phyloP scores from a whole-genome alignment of 2,888 invertebrate genomes.

The Sabatieria punctata region DNA sequence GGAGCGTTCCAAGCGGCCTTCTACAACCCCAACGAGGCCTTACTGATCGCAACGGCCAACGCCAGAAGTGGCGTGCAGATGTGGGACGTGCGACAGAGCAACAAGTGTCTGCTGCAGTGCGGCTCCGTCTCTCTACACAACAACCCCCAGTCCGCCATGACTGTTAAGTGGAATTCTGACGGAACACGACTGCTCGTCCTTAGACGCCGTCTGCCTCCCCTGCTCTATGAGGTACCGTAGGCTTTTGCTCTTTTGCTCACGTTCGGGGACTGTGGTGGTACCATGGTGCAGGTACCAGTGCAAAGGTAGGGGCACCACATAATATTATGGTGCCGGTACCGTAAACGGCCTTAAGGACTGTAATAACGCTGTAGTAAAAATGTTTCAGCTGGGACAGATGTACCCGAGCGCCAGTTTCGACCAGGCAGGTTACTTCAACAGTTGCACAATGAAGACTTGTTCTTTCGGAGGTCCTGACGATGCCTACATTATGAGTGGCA shows the following conservation, averaged over 20 bases:
- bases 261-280: too few species aligned
- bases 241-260: too few species aligned
- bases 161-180: slow-evolving; percentile 64
- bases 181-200: slow-evolving; percentile 63
- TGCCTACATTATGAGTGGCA: slow-evolving; percentile 71
- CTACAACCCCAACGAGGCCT: slow-evolving; percentile 68
- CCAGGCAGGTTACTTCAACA: slow-evolving; percentile 77
- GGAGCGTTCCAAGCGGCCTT: too few species aligned
- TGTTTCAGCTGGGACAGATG: too few species aligned
- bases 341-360: too few species aligned
- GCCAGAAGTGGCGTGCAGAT: slow-evolving; percentile 69
- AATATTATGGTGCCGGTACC: too few species aligned
- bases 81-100: slow-evolving; percentile 81
- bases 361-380: too few species aligned
- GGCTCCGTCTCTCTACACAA: not conserved
- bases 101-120: too few species aligned
- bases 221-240: not conserved
- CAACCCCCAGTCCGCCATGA: slow-evolving; percentile 67
- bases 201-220: slow-evolving; percentile 40
- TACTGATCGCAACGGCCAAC: slow-evolving; percentile 69
- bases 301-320: too few species aligned
- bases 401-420: slow-evolving; percentile 55
- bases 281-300: too few species aligned
- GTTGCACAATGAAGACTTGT: too few species aligned
- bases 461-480: slow-evolving; percentile 77